These are phyloP conservation scores for Schrankia costaestrigalis DNA, from an alignment of 2,888 invertebrate genomes.

Conservation along the genomic window DNA sequence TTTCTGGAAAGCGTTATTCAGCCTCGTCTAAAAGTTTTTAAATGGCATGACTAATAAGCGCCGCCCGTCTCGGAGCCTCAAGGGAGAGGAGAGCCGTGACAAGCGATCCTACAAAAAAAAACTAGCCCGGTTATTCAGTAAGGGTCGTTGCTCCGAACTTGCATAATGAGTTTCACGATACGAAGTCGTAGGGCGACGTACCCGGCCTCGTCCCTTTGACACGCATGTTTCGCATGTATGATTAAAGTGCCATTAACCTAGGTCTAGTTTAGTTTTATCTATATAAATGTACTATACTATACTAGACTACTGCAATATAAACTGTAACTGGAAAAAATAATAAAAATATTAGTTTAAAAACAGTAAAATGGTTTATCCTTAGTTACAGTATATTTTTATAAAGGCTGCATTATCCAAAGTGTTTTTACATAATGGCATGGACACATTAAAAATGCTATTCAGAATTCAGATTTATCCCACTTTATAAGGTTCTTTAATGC, in stretches of 20 bases:
- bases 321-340: too few relatives aligned
- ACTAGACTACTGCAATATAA: too few relatives aligned
- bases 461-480: too few relatives aligned
- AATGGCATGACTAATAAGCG: slow-evolving; percentile 43
- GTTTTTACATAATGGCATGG: too few relatives aligned
- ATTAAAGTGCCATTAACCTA: slow-evolving; percentile 32
- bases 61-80: slow-evolving; percentile 21
- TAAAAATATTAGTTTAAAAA: too few relatives aligned
- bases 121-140: slow-evolving; percentile 54
- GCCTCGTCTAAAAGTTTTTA: slow-evolving; percentile 36
- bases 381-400: too few relatives aligned
- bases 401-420: too few relatives aligned
- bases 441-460: too few relatives aligned
- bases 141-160: slow-evolving; percentile 70
- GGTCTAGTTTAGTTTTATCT: too few relatives aligned
- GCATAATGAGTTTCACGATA: slow-evolving; percentile 51
- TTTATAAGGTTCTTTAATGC: too few relatives aligned
- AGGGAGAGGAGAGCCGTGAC: slow-evolving; percentile 40
- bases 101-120: slow-evolving; percentile 39
- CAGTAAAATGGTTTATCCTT: too few relatives aligned
- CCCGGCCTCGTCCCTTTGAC: slow-evolving; percentile 44
- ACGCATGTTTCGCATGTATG: slow-evolving; percentile 35
- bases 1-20: slow-evolving; percentile 36
- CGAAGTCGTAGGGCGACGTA: slow-evolving; percentile 60
- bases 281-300: too few relatives aligned